A percentile compares a stretch with the other conserved stretches of the same genome.
Conservation (phyloP, 2,888 invertebrate species). For the Zeuzera pyrina region DNA sequence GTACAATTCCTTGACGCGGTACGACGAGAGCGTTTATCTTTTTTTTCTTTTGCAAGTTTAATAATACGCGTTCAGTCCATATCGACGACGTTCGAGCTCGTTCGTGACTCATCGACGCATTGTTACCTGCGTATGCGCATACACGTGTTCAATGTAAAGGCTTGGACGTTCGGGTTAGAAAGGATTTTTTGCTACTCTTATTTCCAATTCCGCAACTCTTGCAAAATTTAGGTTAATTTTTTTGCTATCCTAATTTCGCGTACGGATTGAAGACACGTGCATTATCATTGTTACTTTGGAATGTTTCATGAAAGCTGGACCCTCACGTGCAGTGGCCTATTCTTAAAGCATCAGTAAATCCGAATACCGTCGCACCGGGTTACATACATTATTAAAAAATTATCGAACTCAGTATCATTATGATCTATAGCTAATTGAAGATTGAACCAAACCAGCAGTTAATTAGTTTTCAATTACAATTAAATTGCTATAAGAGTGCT, state of each 20-base stretch:
- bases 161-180: slow-evolving; percentile 64
- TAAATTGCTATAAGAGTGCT: slow-evolving; percentile 35
- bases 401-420: slow-evolving; percentile 25
- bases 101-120: slow-evolving; percentile 62
- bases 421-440: slow-evolving; percentile 40
- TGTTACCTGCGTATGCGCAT: slow-evolving; percentile 55
- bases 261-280: slow-evolving; percentile 30
- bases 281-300: slow-evolving; percentile 21
- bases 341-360: too few species aligned
- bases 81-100: slow-evolving; percentile 45
- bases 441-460: slow-evolving; percentile 28
- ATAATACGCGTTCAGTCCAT: slow-evolving; percentile 62
- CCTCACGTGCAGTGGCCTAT: slow-evolving; percentile 29
- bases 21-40: slow-evolving; percentile 64
- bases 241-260: slow-evolving; percentile 31
- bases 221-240: slow-evolving; percentile 65
- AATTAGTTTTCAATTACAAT: slow-evolving; percentile 48
- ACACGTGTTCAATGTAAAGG: slow-evolving; percentile 53
- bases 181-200: slow-evolving; percentile 70
- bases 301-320: not conserved
- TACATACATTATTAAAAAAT: too few species aligned
- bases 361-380: too few species aligned
- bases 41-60: slow-evolving; percentile 55
- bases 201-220: slow-evolving; percentile 70
- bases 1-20: slow-evolving; percentile 70